Evolutionary conservation across 2,888 invertebrate genomes (phyloP), one percentile per base, ranked within the genome.

Genomic region (Calephelis perditalis): DNA sequence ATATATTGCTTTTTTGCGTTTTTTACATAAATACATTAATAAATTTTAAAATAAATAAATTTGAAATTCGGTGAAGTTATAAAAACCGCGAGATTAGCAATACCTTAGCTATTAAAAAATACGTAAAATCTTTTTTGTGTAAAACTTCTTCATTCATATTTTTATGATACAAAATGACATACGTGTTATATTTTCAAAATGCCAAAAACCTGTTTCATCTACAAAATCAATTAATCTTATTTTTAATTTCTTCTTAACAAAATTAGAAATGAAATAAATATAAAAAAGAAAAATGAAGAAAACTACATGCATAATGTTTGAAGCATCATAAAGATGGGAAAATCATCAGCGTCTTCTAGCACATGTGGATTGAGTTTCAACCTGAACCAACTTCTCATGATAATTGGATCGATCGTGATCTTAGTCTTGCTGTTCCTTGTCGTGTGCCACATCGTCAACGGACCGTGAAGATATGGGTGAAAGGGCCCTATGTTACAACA

Each of bases 391-490:
- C 70, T 86, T 5, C 71, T 87, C 0, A 83, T 84, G 74, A 75
- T 84, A 0, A 69, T 84, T 0, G 86, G 86, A 0, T 82, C 86
- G 2, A 56, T 87, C 2, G 78, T 84, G 0, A 81, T 86, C 2
- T 63, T 88, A 0, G 73, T 85, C 0, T 68, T 86, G 0, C 66
- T 87, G 0, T 86, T 84, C 58, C 65, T 85, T 3, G 71, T 86
- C 4, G 82, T 88, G 2, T 85, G 86, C 64, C 82, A 81, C 47
- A 78, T 87, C 0, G 82, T 84, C 0, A 81, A 78, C 45, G 82
- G 81, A 26, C 71, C 72, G 15, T 75, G 63, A 58, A 58, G 15
- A 56, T 40, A 68, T 68, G 68, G 68, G 63, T 55, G 64, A 59
- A 40, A 61, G 35, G 0, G 46, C 40, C 0, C 15, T 61, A 1